Conservation (phyloP, 2,113 vertebrate species). For the Anser cygnoides region DNA sequence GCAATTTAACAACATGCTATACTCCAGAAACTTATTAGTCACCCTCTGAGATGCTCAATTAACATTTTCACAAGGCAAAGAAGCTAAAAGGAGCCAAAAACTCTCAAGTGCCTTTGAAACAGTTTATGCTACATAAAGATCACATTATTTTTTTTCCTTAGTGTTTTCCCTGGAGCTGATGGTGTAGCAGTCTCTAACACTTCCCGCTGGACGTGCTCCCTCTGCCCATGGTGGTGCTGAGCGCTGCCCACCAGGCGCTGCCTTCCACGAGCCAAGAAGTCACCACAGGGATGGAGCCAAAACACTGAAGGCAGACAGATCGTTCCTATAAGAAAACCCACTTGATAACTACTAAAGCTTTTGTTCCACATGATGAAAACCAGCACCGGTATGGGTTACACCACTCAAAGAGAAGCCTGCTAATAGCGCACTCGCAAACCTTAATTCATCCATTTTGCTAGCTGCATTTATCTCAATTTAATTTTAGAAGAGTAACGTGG, state of each 20-base stretch:
- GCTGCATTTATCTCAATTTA: background rate
- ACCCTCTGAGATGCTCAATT: conserved; percentile 1
- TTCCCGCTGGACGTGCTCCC: background rate
- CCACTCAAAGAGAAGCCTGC: background rate
- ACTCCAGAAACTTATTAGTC: background rate
- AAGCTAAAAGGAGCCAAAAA: background rate
- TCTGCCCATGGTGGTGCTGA: background rate
- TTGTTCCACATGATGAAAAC: background rate
- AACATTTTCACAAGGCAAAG: background rate
- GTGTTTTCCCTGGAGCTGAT: background rate
- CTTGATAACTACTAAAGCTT: background rate
- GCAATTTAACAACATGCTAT: conserved; percentile 20
- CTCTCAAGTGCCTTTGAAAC: background rate
- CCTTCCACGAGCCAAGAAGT: background rate
- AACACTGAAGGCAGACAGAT: background rate
- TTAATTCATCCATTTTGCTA: background rate
- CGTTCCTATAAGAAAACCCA: background rate
- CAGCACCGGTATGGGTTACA: background rate
- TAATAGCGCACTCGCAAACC: background rate
- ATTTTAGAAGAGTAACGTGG: background rate
- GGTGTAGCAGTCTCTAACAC: background rate
- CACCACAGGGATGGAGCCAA: background rate
- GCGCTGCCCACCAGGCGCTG: background rate
- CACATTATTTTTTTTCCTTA: background rate
- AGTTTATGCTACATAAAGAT: background rate